These are phyloP conservation scores for Amblyjoppa fuscipennis DNA, from an alignment of 2,888 invertebrate species.

Conservation along the genomic window DNA sequence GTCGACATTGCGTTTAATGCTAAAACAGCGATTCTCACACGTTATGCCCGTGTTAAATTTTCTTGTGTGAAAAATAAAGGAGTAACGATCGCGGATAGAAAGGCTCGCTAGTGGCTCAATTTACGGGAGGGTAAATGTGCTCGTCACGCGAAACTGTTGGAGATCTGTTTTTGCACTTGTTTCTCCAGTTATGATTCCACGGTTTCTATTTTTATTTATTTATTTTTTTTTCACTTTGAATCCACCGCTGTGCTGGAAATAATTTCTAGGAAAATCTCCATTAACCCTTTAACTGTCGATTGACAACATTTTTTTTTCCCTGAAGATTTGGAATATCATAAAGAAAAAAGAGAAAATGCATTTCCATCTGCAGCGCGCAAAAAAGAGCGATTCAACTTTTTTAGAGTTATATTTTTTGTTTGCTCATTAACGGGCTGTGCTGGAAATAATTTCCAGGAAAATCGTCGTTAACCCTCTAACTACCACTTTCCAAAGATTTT, in stretches of 20 bases:
- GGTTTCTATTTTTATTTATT: background rate
- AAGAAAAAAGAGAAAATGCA: no score
- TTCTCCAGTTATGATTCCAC: background rate
- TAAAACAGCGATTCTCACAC: slow-evolving; percentile 13
- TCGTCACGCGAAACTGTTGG: slow-evolving; percentile 52
- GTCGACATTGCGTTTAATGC: slow-evolving; percentile 20
- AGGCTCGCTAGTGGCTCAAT: slow-evolving; percentile 27
- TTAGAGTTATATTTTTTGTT: no score
- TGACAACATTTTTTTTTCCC: background rate
- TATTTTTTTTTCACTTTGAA: no score
- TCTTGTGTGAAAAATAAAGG: slow-evolving; percentile 18
- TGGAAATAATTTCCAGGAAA: background rate
- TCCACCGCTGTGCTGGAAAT: background rate
- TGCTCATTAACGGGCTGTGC: no score
- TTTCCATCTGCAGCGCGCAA: no score
- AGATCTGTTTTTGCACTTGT: slow-evolving; percentile 37
- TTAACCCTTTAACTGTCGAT: background rate
- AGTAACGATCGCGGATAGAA: slow-evolving; percentile 3
- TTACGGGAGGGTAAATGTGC: slow-evolving; percentile 27
- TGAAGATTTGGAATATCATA: no score
- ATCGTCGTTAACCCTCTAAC: background rate
- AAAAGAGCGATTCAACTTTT: no score
- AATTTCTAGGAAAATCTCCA: background rate
- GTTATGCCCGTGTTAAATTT: background rate
- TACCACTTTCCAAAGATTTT: background rate